Evolutionary conservation across 2,888 invertebrate genomes (phyloP).

Genomic region (Eulithis prunata): DNA sequence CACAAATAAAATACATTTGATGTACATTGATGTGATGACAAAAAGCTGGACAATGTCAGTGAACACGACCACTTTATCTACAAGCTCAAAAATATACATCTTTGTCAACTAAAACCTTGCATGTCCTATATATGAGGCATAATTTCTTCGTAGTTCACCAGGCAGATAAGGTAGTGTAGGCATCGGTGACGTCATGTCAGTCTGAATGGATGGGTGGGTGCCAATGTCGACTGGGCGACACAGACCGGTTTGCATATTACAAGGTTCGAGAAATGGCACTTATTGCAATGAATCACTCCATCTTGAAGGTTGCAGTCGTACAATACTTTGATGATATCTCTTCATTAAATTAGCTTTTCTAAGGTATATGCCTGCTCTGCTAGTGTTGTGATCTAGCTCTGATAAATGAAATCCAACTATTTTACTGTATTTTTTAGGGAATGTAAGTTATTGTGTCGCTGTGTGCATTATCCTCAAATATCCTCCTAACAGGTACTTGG

Average conservation of each 20-base stretch:
- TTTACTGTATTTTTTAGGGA: background rate
- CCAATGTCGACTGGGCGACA: conserved; percentile 30
- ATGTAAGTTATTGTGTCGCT: no score
- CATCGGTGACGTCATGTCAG: conserved; percentile 36
- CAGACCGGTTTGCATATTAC: conserved; percentile 30
- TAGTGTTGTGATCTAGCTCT: no score
- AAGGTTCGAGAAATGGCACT: conserved; percentile 27
- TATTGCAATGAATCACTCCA: conserved; percentile 24
- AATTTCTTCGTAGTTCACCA: background rate
- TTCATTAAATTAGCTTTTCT: no score
- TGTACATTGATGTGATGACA: no score
- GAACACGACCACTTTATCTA: no score
- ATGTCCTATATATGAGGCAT: background rate
- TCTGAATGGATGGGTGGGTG: conserved; percentile 27
- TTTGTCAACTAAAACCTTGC: no score
- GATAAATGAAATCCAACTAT: no score
- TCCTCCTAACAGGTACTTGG: background rate
- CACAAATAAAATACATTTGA: no score
- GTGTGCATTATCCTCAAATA: conserved; percentile 8
- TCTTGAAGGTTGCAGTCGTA: conserved; percentile 17
- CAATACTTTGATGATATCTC: background rate
- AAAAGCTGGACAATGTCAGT: no score
- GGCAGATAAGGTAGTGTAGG: conserved; percentile 8
- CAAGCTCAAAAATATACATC: no score
- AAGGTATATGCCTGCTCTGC: no score